A percentile compares a stretch with the other conserved stretches of the same genome.
Evolutionary conservation across 2,888 invertebrate genomes (phyloP).

Genomic region (Metalampra italica): DNA sequence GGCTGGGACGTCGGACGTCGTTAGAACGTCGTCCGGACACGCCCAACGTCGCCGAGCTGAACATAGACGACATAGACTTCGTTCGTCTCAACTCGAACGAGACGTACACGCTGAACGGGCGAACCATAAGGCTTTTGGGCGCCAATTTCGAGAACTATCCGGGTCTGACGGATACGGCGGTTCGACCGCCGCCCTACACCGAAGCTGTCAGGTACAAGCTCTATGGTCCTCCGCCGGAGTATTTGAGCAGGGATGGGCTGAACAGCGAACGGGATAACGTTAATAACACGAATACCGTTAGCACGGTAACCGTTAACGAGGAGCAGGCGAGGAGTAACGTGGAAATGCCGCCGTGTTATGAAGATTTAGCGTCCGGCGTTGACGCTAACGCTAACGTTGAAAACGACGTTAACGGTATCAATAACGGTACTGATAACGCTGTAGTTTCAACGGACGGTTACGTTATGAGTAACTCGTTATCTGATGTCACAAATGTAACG

Average conservation of each 20-base stretch:
- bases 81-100: conserved; percentile 50
- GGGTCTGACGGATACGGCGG: conserved; percentile 23
- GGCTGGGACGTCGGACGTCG: conserved; percentile 35
- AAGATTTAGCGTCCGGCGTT: conserved; percentile 39
- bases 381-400: conserved; percentile 11
- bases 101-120: conserved; percentile 65
- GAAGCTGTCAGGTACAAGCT: conserved; percentile 61
- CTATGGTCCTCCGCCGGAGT: conserved; percentile 69
- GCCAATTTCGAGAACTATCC: conserved; percentile 61
- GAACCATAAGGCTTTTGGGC: conserved; percentile 63
- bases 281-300: neutral
- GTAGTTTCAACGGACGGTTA: conserved; percentile 1
- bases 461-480: neutral
- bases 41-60: conserved; percentile 57
- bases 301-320: conserved; percentile 29
- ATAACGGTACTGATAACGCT: neutral
- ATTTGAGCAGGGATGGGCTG: conserved; percentile 48
- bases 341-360: conserved; percentile 66
- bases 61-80: conserved; percentile 55
- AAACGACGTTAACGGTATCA: conserved; percentile 9
- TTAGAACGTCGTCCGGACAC: conserved; percentile 51
- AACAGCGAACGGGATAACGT: conserved; percentile 21
- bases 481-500: conserved; percentile 4
- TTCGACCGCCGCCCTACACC: conserved; percentile 58
- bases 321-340: conserved; percentile 51